Conservation (phyloP, 2,888 invertebrate species). For the Eupithecia vulgata region DNA sequence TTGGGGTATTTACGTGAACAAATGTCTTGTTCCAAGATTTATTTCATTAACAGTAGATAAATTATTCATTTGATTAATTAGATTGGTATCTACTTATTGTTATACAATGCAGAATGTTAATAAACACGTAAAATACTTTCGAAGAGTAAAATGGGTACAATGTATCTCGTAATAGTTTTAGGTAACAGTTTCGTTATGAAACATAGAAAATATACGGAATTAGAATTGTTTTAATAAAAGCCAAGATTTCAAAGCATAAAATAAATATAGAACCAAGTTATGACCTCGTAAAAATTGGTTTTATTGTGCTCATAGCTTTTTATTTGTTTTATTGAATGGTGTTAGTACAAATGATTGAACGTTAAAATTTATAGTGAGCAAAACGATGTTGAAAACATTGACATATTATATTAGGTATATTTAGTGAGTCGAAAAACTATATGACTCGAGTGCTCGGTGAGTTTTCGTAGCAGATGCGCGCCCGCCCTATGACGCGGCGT, state of each 20-base stretch:
- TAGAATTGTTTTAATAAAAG: neutral
- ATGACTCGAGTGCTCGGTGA: neutral
- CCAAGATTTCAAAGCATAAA: neutral
- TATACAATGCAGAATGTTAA: neutral
- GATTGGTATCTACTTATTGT: conserved; percentile 1
- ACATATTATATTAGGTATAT: too few species aligned
- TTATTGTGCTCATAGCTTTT: neutral
- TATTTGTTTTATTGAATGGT: neutral
- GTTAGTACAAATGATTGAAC: neutral
- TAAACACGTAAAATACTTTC: conserved; percentile 4
- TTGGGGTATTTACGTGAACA: neutral
- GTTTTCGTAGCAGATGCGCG: conserved; percentile 52
- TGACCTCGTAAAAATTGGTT: neutral
- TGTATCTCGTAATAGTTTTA: conserved; percentile 7
- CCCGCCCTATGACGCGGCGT: conserved; percentile 47
- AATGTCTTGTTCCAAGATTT: conserved; percentile 1
- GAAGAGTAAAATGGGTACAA: neutral
- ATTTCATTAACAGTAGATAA: neutral
- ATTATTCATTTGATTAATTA: neutral
- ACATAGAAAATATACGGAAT: neutral
- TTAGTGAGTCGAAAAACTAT: neutral
- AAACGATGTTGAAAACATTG: neutral
- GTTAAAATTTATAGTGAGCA: neutral
- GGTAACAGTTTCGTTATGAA: neutral
- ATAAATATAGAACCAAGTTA: neutral